phyloP scores from a whole-genome alignment of 2,113 vertebrate species.

The Leptosomus discolor region DNA sequence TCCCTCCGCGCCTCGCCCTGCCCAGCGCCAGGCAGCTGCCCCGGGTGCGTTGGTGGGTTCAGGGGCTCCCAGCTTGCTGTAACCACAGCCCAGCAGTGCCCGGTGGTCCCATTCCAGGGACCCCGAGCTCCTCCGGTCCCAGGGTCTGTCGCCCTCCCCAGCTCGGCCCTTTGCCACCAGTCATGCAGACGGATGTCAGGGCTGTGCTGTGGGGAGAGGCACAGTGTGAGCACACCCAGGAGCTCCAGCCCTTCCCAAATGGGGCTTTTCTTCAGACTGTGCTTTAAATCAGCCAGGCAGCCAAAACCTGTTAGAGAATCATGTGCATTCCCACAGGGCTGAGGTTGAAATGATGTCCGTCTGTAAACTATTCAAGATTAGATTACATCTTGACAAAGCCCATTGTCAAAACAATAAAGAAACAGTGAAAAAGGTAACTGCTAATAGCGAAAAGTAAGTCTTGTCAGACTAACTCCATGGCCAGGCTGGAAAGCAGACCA shows the following conservation, averaged over 20 bases:
- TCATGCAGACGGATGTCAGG: accelerated
- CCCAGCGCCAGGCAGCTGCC: background rate
- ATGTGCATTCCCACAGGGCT: background rate
- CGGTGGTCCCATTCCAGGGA: accelerated
- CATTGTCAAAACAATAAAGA: background rate
- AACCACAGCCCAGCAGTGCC: accelerated
- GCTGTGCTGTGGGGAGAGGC: background rate
- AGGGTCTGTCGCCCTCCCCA: too few species aligned
- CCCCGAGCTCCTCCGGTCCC: accelerated
- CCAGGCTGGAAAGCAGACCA: background rate
- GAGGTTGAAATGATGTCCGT: background rate
- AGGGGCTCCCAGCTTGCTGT: background rate
- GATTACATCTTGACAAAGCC: background rate
- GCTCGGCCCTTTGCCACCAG: background rate
- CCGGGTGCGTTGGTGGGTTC: accelerated
- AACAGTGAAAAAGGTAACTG: background rate
- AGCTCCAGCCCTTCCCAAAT: background rate
- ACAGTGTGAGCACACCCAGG: accelerated
- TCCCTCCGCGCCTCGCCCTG: accelerated
- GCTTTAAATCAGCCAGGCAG: background rate
- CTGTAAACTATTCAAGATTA: background rate
- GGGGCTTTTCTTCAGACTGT: background rate
- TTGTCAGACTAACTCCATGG: background rate
- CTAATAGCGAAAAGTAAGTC: background rate
- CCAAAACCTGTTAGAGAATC: background rate